phyloP scores from a whole-genome alignment of 2,888 invertebrate species.

The Junonia oenone region DNA sequence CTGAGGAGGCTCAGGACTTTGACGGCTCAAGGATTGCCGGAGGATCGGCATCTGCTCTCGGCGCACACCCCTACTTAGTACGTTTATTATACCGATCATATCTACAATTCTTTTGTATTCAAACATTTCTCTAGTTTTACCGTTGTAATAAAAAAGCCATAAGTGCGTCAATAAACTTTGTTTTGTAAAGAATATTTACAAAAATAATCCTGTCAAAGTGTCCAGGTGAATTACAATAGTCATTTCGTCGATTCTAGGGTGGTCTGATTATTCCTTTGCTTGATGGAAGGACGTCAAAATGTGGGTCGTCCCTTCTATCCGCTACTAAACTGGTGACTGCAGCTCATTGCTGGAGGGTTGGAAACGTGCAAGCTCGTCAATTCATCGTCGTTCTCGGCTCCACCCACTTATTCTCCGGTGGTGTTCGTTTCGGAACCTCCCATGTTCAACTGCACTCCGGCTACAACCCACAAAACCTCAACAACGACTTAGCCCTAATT shows the following conservation, averaged over 20 bases:
- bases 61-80: slow-evolving; percentile 35
- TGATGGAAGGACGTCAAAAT: slow-evolving; percentile 38
- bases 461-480: slow-evolving; percentile 30
- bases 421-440: slow-evolving; percentile 35
- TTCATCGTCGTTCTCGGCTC: slow-evolving; percentile 47
- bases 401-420: slow-evolving; percentile 38
- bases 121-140: too few species aligned
- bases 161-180: too few species aligned
- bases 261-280: slow-evolving; percentile 42
- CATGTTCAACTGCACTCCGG: slow-evolving; percentile 36
- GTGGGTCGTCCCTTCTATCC: slow-evolving; percentile 48
- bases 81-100: too few species aligned
- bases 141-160: too few species aligned
- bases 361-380: slow-evolving; percentile 38
- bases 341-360: slow-evolving; percentile 45
- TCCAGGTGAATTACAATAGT: too few species aligned
- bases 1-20: slow-evolving; percentile 35
- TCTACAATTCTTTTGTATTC: too few species aligned
- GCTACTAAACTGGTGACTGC: slow-evolving; percentile 41
- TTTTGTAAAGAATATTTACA: too few species aligned
- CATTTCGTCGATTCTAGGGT: too few species aligned
- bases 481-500: slow-evolving; percentile 44
- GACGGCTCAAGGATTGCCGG: slow-evolving; percentile 41
- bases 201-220: too few species aligned
- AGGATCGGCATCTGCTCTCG: slow-evolving; percentile 32